Base-by-base conservation (phyloP, 2,888 invertebrate genomes). In the Lutraria lutraria region DNA sequence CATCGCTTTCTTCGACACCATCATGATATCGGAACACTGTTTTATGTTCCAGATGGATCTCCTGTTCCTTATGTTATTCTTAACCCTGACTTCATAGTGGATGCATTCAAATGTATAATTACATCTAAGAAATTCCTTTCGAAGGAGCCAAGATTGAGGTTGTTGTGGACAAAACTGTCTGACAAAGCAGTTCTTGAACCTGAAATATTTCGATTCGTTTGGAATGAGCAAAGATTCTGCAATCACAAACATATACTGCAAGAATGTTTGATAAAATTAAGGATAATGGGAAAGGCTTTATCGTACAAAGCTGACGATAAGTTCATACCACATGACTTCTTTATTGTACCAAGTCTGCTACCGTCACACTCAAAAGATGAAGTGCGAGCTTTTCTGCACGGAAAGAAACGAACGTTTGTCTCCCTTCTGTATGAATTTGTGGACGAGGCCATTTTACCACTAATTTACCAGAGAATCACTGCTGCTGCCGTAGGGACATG, bases 81-180 rank as follows among this genome's bases (percentile, higher is more conserved):
- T 25, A 81, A 89, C 52, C 83, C 86, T 25, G 84, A 89, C 60
- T 89, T 81, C 68, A 54, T 89, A 0, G 84, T 86, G 0, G 89
- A 89, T 60, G 89, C 89, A 29, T 89, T 89, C 29, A 89, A 87
- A 85, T 89, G 87, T 53, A 86, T 89, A 12, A 53, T 89, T 0
- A 87, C 89, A 56, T 81, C 87, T 31, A 83, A 72, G n/a, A 72
- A 68, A 76, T 89, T 87, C 34, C 87, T 86, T 56, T 72, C 68
- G 29, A 43, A 60, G 21, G 56, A 63, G 2, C 34, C 79, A 19
- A n/a, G n/a, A 12, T 25, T 81, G 16, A 79, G 84, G 19, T 29
- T 3, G 13, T 60, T 87, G 21, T 81, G 87, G 81, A 54, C 68
- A 2, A 68, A 80, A 19, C 72, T 89, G 0, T 43, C 31, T 21